phyloP scores from a whole-genome alignment of 2,888 invertebrate genomes.

The Adelphocoris suturalis region DNA sequence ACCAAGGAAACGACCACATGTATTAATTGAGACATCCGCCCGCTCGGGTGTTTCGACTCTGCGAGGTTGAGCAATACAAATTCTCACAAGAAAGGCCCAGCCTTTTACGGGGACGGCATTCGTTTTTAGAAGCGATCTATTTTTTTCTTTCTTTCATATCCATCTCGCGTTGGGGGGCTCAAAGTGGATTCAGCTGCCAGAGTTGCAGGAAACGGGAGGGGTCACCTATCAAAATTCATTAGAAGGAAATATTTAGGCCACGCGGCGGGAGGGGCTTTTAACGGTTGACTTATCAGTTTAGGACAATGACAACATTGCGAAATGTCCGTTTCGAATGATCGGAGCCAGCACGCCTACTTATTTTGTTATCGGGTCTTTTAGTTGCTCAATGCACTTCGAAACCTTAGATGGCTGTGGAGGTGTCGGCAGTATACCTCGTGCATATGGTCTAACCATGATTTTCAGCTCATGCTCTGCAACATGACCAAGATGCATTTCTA shows the following conservation, averaged over 20 bases:
- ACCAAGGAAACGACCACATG: neutral
- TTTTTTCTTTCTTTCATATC: neutral
- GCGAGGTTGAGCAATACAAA: neutral
- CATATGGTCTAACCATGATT: too few relatives aligned
- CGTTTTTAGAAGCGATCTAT: neutral
- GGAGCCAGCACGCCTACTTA: constrained; percentile 1
- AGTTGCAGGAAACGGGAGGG: neutral
- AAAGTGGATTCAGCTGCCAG: too few relatives aligned
- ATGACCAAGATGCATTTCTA: too few relatives aligned
- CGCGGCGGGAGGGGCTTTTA: neutral
- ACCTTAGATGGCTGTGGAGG: neutral
- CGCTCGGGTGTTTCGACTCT: neutral
- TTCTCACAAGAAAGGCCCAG: neutral
- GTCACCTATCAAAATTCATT: constrained; percentile 30
- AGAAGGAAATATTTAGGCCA: neutral
- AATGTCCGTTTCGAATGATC: neutral
- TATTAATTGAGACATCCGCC: constrained; percentile 15
- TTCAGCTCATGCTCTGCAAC: too few relatives aligned
- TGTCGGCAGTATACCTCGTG: neutral
- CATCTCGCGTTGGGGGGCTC: neutral
- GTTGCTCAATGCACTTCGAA: constrained; percentile 3
- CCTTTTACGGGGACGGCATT: neutral
- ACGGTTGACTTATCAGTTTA: constrained; percentile 39
- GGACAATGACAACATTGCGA: constrained; percentile 36
- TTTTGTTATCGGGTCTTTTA: neutral